A percentile compares a stretch with the other conserved stretches of the same genome.
These are phyloP conservation scores for Ploceus nigricollis DNA, from an alignment of 2,113 vertebrate genomes.

Conservation along the genomic window DNA sequence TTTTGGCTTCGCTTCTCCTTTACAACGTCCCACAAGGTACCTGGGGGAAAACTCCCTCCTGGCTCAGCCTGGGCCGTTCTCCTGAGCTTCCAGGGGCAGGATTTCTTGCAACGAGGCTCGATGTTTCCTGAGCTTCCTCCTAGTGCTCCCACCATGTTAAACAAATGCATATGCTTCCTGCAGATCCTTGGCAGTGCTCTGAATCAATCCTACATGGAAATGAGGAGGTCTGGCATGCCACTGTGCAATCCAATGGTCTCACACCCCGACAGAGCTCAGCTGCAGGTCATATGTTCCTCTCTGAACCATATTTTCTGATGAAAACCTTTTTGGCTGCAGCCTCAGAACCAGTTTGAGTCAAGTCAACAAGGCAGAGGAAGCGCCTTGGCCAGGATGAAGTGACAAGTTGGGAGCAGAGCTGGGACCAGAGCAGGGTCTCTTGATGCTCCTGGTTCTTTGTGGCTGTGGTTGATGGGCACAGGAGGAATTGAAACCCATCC, in stretches of 20 bases:
- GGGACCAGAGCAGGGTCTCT: neutral
- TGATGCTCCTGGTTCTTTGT: neutral
- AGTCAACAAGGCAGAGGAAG: conserved; percentile 22
- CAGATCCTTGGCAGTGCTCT: conserved; percentile 36
- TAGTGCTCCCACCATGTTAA: conserved; percentile 22
- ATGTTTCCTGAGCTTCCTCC: conserved; percentile 21
- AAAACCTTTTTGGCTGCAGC: conserved; percentile 53
- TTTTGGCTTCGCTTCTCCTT: neutral
- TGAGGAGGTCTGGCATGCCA: conserved; percentile 62
- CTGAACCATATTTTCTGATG: conserved; percentile 61
- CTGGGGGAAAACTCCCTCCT: neutral
- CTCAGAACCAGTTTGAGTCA: conserved; percentile 24
- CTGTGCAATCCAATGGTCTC: conserved; percentile 66
- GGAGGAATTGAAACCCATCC: neutral
- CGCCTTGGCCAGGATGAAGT: neutral
- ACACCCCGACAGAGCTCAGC: conserved; percentile 64
- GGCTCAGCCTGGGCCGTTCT: neutral
- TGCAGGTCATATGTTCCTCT: conserved; percentile 66
- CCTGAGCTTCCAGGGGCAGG: neutral
- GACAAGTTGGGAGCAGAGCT: neutral
- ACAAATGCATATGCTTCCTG: conserved; percentile 63
- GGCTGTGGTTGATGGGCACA: neutral
- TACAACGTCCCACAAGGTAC: neutral
- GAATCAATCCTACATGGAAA: conserved; percentile 18
- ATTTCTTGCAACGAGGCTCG: neutral